phyloP scores from a whole-genome alignment of 2,797 vertebrate genomes.

The Rachycentron canadum region DNA sequence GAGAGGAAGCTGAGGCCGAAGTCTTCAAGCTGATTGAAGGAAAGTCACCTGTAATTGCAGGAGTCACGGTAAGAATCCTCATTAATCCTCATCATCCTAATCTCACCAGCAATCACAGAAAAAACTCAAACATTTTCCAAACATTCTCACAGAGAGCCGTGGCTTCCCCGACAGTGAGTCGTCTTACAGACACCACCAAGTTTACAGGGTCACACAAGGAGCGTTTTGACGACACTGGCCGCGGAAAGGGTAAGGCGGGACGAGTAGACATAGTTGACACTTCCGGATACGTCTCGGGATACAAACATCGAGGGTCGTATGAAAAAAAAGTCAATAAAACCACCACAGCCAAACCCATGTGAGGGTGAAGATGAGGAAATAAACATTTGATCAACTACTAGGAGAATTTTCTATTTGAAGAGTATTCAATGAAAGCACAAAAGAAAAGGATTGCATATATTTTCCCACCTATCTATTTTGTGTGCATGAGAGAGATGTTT shows the following conservation, averaged over 20 bases:
- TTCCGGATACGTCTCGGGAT: conserved; percentile 95
- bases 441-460: conserved; percentile 78
- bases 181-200: conserved; percentile 95
- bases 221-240: conserved; percentile 93
- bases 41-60: conserved; percentile 90
- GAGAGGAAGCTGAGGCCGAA: conserved; percentile 92
- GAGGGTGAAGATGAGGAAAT: conserved; percentile 63
- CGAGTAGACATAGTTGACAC: conserved; percentile 93
- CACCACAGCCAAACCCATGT: conserved; percentile 78
- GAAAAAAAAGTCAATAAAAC: conserved; percentile 92
- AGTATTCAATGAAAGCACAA: conserved; percentile 82
- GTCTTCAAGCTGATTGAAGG: conserved; percentile 94
- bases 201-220: conserved; percentile 98
- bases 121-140: conserved; percentile 7
- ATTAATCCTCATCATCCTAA: not conserved
- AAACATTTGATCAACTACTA: conserved; percentile 72
- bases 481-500: conserved; percentile 66
- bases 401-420: conserved; percentile 75
- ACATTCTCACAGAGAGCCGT: conserved; percentile 70
- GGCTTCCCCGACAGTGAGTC: conserved; percentile 86
- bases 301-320: conserved; percentile 95
- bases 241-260: conserved; percentile 94
- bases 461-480: conserved; percentile 70
- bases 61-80: conserved; percentile 83
- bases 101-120: not conserved